Conservation (phyloP, 2,113 vertebrate genomes). For the Mystacornis crossleyi region DNA sequence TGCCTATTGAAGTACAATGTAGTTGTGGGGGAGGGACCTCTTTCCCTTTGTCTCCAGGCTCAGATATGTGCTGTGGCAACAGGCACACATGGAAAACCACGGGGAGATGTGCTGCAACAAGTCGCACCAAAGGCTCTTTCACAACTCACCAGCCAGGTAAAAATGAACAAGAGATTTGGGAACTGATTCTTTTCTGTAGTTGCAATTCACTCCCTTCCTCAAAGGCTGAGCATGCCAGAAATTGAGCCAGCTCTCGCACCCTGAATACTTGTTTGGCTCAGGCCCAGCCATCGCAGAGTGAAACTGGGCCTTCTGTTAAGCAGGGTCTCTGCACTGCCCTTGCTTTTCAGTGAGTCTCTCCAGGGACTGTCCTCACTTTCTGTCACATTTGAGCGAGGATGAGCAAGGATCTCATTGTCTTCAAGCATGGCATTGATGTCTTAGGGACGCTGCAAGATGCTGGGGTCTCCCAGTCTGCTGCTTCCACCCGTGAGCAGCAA, state of each 20-base stretch:
- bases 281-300: neutral
- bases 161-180: neutral
- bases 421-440: rapidly evolving
- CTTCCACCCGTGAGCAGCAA: neutral
- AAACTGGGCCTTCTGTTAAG: neutral
- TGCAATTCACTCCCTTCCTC: neutral
- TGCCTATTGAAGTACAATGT: neutral
- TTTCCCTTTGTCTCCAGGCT: neutral
- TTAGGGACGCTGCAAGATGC: neutral
- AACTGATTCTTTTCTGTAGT: neutral
- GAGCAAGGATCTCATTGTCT: neutral
- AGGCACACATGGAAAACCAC: neutral
- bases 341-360: neutral
- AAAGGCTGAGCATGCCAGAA: neutral
- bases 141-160: neutral
- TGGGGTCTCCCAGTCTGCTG: neutral
- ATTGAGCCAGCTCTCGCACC: neutral
- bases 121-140: neutral
- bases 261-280: neutral
- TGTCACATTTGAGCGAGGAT: neutral
- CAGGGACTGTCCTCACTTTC: neutral
- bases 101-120: neutral
- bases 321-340: neutral
- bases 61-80: neutral
- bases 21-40: neutral